Evolutionary conservation across 1,140 invertebrate species (phyloP).

Genomic region (Penaeus indicus): DNA sequence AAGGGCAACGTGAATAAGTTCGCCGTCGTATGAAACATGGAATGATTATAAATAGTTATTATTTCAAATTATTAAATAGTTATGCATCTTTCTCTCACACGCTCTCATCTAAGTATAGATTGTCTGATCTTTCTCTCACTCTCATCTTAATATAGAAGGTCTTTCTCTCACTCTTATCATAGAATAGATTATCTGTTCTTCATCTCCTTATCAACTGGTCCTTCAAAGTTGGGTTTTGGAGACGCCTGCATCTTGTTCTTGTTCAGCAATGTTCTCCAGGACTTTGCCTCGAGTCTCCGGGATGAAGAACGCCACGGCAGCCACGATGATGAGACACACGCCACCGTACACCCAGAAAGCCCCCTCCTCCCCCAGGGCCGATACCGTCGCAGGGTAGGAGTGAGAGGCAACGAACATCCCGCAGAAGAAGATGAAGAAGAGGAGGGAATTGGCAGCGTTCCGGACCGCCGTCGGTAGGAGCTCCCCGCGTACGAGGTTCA

Average conservation of each 20-base stretch:
- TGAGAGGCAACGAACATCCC: background rate
- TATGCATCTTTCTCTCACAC: no score
- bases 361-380: background rate
- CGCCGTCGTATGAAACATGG: no score
- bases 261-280: background rate
- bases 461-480: background rate
- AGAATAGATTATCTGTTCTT: no score
- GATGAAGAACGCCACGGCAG: background rate
- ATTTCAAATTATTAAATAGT: no score
- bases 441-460: background rate
- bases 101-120: no score
- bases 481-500: slow-evolving; percentile 1
- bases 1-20: no score
- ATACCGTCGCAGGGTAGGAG: background rate
- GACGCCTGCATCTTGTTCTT: background rate
- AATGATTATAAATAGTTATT: no score
- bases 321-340: background rate
- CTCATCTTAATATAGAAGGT: no score
- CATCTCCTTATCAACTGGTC: no score
- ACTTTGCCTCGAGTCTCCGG: background rate
- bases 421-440: background rate
- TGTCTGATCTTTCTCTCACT: no score
- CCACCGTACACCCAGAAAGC: background rate
- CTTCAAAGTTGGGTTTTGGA: no score
- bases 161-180: no score